phyloP scores from a whole-genome alignment of 2,113 vertebrate species.

The Xyliphius kryptos region DNA sequence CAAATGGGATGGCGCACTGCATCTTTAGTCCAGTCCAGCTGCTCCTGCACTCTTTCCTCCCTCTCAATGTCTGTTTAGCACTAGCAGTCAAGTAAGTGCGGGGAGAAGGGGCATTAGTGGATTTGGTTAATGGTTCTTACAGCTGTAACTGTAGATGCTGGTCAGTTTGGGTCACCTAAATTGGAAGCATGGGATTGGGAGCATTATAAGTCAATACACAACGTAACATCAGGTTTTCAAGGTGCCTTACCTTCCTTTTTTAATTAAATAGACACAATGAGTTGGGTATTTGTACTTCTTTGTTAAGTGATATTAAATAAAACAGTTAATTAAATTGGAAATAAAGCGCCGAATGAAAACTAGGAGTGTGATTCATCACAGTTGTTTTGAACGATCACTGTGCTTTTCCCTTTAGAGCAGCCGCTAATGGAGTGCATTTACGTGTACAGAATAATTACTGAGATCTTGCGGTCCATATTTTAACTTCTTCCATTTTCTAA shows the following conservation, averaged over 20 bases:
- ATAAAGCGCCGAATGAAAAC: background rate
- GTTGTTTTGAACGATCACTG: conserved; percentile 25
- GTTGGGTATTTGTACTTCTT: no score
- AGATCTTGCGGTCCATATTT: no score
- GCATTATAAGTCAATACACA: conserved; percentile 14
- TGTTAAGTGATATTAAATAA: no score
- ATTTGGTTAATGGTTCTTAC: background rate
- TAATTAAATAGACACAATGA: conserved; percentile 11
- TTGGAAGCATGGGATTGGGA: conserved; percentile 26
- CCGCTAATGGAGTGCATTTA: background rate
- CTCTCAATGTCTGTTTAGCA: background rate
- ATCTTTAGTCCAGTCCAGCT: background rate
- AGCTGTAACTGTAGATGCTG: conserved; percentile 32
- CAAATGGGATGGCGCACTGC: conserved; percentile 4
- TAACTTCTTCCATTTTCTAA: no score
- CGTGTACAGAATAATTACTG: no score
- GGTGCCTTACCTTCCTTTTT: conserved; percentile 59
- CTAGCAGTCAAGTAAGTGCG: no score
- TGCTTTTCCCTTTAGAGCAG: conserved; percentile 8
- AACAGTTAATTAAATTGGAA: no score
- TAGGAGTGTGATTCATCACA: background rate
- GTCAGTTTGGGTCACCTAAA: conserved; percentile 33
- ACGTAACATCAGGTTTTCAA: conserved; percentile 53
- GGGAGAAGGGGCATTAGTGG: no score
- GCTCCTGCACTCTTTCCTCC: conserved; percentile 1